phyloP scores from a whole-genome alignment of 2,888 invertebrate genomes.

The Halictus quadricinctus region DNA sequence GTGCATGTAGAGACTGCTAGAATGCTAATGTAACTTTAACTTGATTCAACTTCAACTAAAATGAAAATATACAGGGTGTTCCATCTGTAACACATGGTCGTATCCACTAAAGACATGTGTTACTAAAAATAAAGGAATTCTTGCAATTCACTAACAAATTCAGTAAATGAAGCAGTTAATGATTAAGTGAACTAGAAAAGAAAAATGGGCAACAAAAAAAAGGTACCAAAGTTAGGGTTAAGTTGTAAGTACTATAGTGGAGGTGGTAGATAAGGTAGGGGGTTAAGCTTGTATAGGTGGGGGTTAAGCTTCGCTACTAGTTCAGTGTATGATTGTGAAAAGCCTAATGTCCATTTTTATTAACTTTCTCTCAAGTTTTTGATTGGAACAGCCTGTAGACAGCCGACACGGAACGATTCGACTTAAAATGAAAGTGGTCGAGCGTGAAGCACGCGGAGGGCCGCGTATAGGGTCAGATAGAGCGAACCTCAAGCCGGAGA shows the following conservation, averaged over 20 bases:
- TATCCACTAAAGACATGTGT: neutral
- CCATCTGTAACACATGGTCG: neutral
- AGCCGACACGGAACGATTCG: conserved; percentile 59
- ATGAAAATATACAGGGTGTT: neutral
- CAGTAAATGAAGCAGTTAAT: no score
- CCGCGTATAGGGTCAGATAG: conserved; percentile 39
- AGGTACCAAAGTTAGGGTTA: neutral
- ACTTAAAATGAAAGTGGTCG: conserved; percentile 72
- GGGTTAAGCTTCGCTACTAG: no score
- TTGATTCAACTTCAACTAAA: neutral
- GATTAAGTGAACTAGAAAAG: no score
- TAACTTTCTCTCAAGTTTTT: neutral
- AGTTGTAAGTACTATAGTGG: no score
- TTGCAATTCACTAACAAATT: no score
- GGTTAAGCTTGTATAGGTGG: no score
- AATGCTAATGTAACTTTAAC: neutral
- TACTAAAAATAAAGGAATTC: neutral
- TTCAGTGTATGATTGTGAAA: no score
- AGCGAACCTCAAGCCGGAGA: conserved; percentile 50
- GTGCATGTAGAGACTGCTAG: neutral
- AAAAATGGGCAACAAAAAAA: neutral
- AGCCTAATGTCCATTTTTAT: neutral
- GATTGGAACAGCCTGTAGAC: conserved; percentile 14
- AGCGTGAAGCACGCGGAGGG: conserved; percentile 58
- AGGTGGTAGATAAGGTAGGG: no score